A percentile compares a stretch with the other conserved stretches of the same genome.
phyloP scores from a whole-genome alignment of 1,140 invertebrate genomes.

The Nylanderia fulva region DNA sequence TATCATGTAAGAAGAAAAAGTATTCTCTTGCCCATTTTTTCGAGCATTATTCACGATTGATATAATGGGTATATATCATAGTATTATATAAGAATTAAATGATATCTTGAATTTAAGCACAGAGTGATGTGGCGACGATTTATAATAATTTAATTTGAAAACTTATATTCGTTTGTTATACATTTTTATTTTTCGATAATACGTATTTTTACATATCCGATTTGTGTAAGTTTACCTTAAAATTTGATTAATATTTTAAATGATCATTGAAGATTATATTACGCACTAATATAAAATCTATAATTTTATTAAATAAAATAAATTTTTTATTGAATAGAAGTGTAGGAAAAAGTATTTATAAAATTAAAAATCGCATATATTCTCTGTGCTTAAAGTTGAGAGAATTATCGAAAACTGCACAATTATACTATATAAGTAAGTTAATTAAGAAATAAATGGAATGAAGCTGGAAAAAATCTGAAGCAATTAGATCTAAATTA shows the following conservation, averaged over 20 bases:
- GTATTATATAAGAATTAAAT: constrained; percentile 65
- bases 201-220: neutral
- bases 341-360: too few species aligned
- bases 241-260: neutral
- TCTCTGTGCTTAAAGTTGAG: constrained; percentile 75
- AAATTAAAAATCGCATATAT: neutral
- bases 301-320: too few species aligned
- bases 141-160: neutral
- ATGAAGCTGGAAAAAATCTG: constrained; percentile 57
- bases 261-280: too few species aligned
- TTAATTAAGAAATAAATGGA: constrained; percentile 68
- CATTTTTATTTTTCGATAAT: neutral
- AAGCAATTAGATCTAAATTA: constrained; percentile 32
- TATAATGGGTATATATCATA: constrained; percentile 45
- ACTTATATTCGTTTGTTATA: neutral
- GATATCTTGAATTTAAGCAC: constrained; percentile 77
- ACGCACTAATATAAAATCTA: too few species aligned
- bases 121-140: constrained; percentile 60
- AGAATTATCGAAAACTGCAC: constrained; percentile 74
- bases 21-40: constrained; percentile 29
- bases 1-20: neutral
- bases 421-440: constrained; percentile 77
- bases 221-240: neutral
- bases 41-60: constrained; percentile 28
- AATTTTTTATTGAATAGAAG: too few species aligned